These are phyloP conservation scores for Amazona vittata DNA, from an alignment of 2,113 vertebrate species.

Conservation along the genomic window DNA sequence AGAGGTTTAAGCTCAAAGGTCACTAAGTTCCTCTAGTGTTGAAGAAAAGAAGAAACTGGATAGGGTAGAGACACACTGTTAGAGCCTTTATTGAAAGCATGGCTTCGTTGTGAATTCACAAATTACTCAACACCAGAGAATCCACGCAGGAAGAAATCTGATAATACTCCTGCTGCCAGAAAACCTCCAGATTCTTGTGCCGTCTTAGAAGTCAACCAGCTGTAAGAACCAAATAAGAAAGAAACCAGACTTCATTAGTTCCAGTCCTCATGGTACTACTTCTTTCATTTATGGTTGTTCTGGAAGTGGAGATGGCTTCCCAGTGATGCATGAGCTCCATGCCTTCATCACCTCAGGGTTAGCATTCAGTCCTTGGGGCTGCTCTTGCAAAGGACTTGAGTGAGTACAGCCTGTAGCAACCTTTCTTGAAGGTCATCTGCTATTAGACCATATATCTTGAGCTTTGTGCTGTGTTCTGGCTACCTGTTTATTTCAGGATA, in stretches of 20 bases:
- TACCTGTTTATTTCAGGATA: slow-evolving; percentile 64
- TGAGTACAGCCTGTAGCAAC: not conserved
- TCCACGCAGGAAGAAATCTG: not conserved
- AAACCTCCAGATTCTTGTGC: not conserved
- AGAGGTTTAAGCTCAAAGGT: not conserved
- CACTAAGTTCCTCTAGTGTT: not conserved
- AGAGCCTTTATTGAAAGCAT: not conserved
- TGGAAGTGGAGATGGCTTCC: not conserved
- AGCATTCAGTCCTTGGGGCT: not conserved
- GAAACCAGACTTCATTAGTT: slow-evolving; percentile 27
- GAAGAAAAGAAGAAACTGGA: not conserved
- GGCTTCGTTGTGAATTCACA: not conserved
- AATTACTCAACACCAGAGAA: slow-evolving; percentile 17
- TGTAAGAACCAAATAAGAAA: slow-evolving; percentile 29
- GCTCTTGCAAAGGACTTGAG: not conserved
- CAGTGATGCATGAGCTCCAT: not conserved
- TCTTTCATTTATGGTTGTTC: slow-evolving; percentile 7
- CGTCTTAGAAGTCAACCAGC: not conserved
- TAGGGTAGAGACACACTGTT: not conserved
- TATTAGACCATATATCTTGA: slow-evolving; percentile 53
- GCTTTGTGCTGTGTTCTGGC: slow-evolving; percentile 12
- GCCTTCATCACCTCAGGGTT: not conserved
- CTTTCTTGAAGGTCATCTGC: slow-evolving; percentile 42
- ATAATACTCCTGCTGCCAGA: not conserved
- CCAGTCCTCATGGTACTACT: not conserved